Evolutionary conservation across 64 coral and sea anemone species (phyloP).

Genomic region (Pachyseris speciosa): DNA sequence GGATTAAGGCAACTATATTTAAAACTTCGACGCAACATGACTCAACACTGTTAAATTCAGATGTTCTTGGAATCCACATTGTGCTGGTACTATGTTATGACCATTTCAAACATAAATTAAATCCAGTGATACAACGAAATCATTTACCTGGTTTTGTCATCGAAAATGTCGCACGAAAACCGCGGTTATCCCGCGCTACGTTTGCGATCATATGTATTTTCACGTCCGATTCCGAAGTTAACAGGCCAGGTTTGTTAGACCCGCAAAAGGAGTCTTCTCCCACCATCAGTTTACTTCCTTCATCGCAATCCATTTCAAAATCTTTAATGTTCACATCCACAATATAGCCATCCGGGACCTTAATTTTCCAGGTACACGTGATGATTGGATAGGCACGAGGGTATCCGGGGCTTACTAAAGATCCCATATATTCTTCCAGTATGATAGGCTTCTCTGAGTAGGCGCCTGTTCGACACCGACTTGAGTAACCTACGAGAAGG

Average conservation of each 20-base stretch:
- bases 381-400: slow-evolving; percentile 36
- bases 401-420: slow-evolving; percentile 28
- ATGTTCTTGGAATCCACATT: too few species aligned
- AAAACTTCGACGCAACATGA: too few species aligned
- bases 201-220: slow-evolving; percentile 6
- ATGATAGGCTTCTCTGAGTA: neutral
- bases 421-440: neutral
- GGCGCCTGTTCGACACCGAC: slow-evolving; percentile 2
- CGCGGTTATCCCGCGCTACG: neutral
- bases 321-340: slow-evolving; percentile 1
- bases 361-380: slow-evolving; percentile 17
- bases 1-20: too few species aligned
- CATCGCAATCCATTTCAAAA: slow-evolving; percentile 9
- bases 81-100: too few species aligned
- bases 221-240: slow-evolving; percentile 20
- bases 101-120: too few species aligned
- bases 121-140: neutral
- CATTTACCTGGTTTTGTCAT: slow-evolving; percentile 2
- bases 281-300: neutral
- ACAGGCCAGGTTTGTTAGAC: slow-evolving; percentile 2
- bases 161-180: slow-evolving; percentile 20
- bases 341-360: slow-evolving; percentile 24
- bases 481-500: neutral
- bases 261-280: neutral
- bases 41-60: too few species aligned